Evolutionary conservation across 2,113 vertebrate species (phyloP).

Genomic region (Sander vitreus): DNA sequence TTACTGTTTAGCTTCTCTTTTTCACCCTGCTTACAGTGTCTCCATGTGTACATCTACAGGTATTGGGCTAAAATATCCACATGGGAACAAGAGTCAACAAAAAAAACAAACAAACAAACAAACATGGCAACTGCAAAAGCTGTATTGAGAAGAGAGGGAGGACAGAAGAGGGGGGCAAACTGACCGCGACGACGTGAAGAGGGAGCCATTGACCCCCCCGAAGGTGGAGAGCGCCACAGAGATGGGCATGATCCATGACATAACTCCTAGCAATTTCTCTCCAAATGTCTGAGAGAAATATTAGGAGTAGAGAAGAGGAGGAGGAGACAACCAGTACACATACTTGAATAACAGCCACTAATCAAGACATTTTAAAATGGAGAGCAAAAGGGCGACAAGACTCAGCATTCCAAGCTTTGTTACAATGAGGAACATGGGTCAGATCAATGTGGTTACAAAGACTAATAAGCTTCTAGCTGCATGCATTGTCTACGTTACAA

Average conservation of each 20-base stretch:
- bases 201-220: conserved; percentile 86
- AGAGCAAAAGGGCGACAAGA: not conserved
- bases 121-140: not conserved
- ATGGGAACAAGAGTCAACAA: not conserved
- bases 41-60: not conserved
- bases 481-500: not conserved
- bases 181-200: conserved; percentile 88
- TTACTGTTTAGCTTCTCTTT: not conserved
- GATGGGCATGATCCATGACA: conserved; percentile 91
- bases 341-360: not conserved
- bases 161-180: conserved; percentile 22
- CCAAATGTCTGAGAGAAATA: conserved; percentile 85
- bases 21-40: not conserved
- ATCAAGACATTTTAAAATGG: not conserved
- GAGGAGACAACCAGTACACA: not conserved
- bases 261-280: conserved; percentile 87
- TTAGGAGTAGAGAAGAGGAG: conserved; percentile 39
- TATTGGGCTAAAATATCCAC: not conserved
- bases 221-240: conserved; percentile 89
- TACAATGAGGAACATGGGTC: not conserved
- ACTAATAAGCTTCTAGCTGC: not conserved
- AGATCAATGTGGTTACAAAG: not conserved
- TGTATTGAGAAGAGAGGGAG: not conserved
- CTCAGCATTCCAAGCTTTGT: too few relatives aligned
- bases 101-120: not conserved